Base-by-base conservation (phyloP, 2,888 invertebrate species). In the Rhagophthalmus giganteus region DNA sequence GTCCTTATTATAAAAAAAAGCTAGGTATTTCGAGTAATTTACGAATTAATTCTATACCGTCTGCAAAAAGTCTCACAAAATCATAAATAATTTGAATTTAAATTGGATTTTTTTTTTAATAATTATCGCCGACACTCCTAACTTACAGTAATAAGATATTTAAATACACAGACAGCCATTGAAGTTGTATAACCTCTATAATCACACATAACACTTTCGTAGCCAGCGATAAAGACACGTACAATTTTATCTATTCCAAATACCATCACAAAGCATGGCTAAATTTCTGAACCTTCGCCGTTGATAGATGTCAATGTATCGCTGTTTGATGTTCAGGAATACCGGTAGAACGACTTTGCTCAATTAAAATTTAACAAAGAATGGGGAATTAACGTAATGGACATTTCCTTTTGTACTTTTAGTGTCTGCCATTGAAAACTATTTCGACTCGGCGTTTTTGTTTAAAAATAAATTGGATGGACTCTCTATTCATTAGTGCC, bases 291-390 rank as follows among this genome's bases (percentile, higher is more conserved):
- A 20, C 20, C 20, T 20, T 20, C 3, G 20, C 20, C 7, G 20
- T 51, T 45, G 44, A 50, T 50, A 41, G 41, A 38, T 35, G 42
- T 38, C 44, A 39, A 51, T 51, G 45, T 35, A 45, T 51, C 51
- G 45, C 33, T 40, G 45, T 40, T 40, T 38, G 39, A 39, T 51
- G 33, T 33, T 47, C 32, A 27, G 33, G 39, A 48, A 47, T 47
- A 33, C 24, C 33, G 20, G 44, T 40, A 30, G 15, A 45, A 46
- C 37, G 46, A 52, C 46, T 46, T 38, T 35, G 46, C 37, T 46
- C 46, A 47, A 52, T 52, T 52, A 52, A 46, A 46, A 45, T 40
- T 46, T 25, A 46, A 52, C 52, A 52, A 52, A 52, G 41, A 37
- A 20, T 20, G 30, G 28, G 27, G 40, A 41, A 46, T 52, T 52